phyloP scores from a whole-genome alignment of 2,888 invertebrate species.

The Agriopis aurantiaria region DNA sequence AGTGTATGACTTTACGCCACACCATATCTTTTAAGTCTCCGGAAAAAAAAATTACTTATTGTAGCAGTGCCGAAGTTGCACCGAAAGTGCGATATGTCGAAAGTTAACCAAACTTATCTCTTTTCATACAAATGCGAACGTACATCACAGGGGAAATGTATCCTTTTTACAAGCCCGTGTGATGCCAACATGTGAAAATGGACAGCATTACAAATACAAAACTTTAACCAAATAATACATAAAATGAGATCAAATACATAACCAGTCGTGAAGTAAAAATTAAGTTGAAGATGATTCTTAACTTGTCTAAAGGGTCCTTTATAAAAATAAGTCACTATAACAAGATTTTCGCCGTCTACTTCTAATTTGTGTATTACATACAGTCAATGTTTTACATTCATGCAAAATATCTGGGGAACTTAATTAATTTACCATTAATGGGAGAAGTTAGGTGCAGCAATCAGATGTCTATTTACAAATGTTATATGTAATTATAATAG shows the following conservation, averaged over 20 bases:
- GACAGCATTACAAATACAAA: slow-evolving; percentile 35
- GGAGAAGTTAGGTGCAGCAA: slow-evolving; percentile 27
- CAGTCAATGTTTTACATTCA: slow-evolving; percentile 39
- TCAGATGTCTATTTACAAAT: slow-evolving; percentile 42
- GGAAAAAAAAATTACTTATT: too few relatives aligned
- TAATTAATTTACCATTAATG: slow-evolving; percentile 8
- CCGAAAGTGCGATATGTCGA: not conserved
- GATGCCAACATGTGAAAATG: slow-evolving; percentile 33
- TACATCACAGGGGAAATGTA: slow-evolving; percentile 13
- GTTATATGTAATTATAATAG: slow-evolving; percentile 25
- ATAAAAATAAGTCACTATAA: slow-evolving; percentile 54
- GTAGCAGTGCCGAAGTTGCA: too few relatives aligned
- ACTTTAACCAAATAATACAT: slow-evolving; percentile 70
- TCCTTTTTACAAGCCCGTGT: slow-evolving; percentile 11
- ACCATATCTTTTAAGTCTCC: too few relatives aligned
- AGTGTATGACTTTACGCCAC: too few relatives aligned
- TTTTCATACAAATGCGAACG: slow-evolving; percentile 27
- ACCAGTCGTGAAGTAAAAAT: slow-evolving; percentile 68
- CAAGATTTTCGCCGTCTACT: slow-evolving; percentile 26
- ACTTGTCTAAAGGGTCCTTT: slow-evolving; percentile 57
- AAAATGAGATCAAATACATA: slow-evolving; percentile 81
- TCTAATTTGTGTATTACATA: slow-evolving; percentile 45
- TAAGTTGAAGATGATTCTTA: slow-evolving; percentile 63
- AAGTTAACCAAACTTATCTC: slow-evolving; percentile 45
- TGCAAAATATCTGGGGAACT: slow-evolving; percentile 31